These are phyloP conservation scores for Acomys russatus DNA, from an alignment of 2,797 vertebrate genomes.

Conservation along the genomic window DNA sequence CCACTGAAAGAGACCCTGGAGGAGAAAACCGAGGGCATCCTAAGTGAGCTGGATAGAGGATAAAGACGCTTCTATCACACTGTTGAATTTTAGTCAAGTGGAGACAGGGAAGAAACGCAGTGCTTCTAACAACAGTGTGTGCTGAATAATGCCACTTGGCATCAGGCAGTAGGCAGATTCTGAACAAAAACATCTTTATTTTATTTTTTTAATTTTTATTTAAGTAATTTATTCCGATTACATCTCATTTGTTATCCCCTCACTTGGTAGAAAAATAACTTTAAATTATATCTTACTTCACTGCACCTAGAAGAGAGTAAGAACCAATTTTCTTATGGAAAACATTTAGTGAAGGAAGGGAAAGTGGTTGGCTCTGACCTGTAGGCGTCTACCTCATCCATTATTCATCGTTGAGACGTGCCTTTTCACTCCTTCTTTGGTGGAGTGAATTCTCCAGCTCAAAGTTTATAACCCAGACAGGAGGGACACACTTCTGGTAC, in stretches of 20 bases:
- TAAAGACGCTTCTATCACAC: neutral
- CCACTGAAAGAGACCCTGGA: neutral
- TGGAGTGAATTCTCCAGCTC: neutral
- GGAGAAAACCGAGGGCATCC: neutral
- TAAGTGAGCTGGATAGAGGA: neutral
- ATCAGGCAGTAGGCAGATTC: neutral
- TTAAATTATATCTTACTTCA: conserved; percentile 53
- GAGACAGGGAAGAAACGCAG: neutral
- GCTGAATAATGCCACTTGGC: neutral
- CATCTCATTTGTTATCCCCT: no score
- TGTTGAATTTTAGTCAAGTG: neutral
- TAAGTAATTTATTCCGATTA: no score
- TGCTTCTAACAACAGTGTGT: neutral
- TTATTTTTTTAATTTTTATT: no score
- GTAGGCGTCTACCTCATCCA: neutral
- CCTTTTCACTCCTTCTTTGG: conserved; percentile 43
- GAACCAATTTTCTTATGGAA: conserved; percentile 31
- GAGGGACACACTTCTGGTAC: neutral
- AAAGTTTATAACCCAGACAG: neutral
- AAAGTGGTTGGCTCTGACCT: conserved; percentile 30
- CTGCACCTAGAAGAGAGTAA: conserved; percentile 37
- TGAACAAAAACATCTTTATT: neutral
- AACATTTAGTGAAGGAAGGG: conserved; percentile 42
- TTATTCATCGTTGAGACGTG: neutral
- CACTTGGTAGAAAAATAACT: neutral